Evolutionary conservation across 2,113 vertebrate genomes (phyloP).

Genomic region (Butastur rufipennis): DNA sequence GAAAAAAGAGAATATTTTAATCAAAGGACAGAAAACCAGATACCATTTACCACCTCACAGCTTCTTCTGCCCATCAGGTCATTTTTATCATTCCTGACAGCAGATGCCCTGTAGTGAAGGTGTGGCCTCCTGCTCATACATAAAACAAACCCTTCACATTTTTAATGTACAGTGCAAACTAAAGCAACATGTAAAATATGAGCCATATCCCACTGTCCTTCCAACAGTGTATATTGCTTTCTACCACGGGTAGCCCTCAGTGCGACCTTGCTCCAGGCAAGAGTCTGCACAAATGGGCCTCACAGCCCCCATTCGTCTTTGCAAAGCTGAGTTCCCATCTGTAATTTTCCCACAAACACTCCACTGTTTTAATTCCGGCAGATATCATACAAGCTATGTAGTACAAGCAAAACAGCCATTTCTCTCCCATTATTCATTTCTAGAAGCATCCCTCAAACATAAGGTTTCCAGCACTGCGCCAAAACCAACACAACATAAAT

Average conservation of each 20-base stretch:
- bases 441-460: neutral
- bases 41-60: neutral
- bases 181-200: neutral
- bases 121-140: neutral
- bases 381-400: neutral
- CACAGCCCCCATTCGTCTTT: neutral
- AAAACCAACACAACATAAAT: neutral
- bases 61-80: neutral
- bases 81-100: neutral
- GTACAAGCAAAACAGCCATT: neutral
- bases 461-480: neutral
- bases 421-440: neutral
- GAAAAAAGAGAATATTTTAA: neutral
- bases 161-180: neutral
- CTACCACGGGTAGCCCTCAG: neutral
- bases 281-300: neutral
- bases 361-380: neutral
- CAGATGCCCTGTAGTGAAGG: neutral
- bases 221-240: neutral
- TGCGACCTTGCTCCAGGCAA: neutral
- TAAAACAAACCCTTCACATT: neutral
- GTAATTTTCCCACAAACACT: neutral
- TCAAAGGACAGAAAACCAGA: neutral
- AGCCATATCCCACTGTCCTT: neutral
- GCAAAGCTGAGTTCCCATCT: neutral